Conservation (phyloP, 2,797 vertebrate species). For the Aselliscus stoliczkanus region DNA sequence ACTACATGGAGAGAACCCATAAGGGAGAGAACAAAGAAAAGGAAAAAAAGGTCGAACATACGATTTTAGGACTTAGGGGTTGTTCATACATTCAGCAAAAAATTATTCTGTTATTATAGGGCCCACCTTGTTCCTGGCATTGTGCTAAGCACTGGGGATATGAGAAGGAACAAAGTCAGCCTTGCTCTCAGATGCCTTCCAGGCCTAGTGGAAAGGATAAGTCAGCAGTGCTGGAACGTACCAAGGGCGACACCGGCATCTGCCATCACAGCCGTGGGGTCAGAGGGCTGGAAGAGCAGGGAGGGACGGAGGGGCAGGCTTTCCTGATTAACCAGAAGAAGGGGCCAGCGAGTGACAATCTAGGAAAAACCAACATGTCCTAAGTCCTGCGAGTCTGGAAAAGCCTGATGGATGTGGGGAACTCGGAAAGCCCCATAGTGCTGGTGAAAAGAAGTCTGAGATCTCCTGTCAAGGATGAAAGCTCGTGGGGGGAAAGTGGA, state of each 20-base stretch:
- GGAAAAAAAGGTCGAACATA: not conserved
- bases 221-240: not conserved
- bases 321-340: not conserved
- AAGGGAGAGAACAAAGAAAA: not conserved
- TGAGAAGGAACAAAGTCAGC: not conserved
- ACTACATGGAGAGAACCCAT: not conserved
- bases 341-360: not conserved
- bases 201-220: not conserved
- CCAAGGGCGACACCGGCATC: not conserved
- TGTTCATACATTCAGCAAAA: not conserved
- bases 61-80: not conserved
- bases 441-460: not conserved
- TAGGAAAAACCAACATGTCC: not conserved
- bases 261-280: not conserved
- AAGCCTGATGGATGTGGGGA: not conserved
- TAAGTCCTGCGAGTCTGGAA: not conserved
- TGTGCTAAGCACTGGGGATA: too few relatives aligned
- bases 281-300: not conserved
- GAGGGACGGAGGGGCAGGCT: not conserved
- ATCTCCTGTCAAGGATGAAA: not conserved
- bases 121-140: not conserved
- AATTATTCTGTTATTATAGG: not conserved
- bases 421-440: not conserved
- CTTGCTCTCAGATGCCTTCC: not conserved
- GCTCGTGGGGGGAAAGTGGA: not conserved